A percentile compares a stretch with the other conserved stretches of the same genome.
phyloP scores from a whole-genome alignment of 2,113 vertebrate species.

The Pyxicephalus adspersus region DNA sequence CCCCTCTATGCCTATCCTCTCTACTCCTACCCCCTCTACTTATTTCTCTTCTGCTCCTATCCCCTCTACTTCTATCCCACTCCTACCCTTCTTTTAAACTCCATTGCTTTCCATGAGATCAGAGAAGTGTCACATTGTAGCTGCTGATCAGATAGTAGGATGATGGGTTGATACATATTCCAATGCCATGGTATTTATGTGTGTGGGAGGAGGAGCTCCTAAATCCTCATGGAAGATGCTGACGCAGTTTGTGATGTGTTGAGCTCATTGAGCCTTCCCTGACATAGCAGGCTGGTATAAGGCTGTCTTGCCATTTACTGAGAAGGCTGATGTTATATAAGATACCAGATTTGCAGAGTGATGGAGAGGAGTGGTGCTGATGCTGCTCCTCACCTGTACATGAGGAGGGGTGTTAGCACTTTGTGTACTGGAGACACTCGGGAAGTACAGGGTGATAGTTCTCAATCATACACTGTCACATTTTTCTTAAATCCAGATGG shows the following conservation, averaged over 20 bases:
- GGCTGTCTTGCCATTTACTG: not conserved
- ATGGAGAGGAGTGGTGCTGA: slow-evolving; percentile 17
- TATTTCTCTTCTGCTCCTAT: too few species aligned
- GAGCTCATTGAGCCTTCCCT: slow-evolving; percentile 13
- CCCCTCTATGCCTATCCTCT: too few species aligned
- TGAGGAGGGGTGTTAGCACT: not conserved
- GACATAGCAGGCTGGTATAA: slow-evolving; percentile 17
- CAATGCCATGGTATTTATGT: not conserved
- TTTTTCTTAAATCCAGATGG: too few species aligned
- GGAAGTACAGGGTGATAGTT: too few species aligned
- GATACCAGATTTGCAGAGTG: not conserved
- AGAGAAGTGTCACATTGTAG: not conserved
- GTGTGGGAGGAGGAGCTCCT: slow-evolving; percentile 26
- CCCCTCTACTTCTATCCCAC: too few species aligned
- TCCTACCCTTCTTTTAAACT: too few species aligned
- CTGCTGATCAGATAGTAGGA: too few species aligned
- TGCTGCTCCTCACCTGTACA: slow-evolving; percentile 32
- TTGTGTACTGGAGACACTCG: too few species aligned
- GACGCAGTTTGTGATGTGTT: slow-evolving; percentile 36
- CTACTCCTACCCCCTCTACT: too few species aligned
- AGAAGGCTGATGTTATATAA: slow-evolving; percentile 12
- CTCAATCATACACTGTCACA: too few species aligned
- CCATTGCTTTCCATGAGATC: too few species aligned
- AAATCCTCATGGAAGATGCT: slow-evolving; percentile 10
- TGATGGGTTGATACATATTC: not conserved